Evolutionary conservation across 2,797 vertebrate species (phyloP).

Genomic region (Setipinna tenuifilis): DNA sequence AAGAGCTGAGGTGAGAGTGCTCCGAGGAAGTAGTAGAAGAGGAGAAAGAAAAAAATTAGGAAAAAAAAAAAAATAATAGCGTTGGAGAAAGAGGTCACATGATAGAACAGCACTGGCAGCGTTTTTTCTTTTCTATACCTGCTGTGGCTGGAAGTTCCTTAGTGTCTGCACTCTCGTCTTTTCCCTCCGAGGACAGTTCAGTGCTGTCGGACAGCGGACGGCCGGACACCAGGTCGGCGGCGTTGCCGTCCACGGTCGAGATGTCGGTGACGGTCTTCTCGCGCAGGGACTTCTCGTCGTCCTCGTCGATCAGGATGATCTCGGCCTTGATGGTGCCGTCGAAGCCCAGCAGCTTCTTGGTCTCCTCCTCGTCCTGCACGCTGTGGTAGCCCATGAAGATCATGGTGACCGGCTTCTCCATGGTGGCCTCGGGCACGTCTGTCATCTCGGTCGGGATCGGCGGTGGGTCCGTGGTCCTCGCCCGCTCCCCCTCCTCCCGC

Average conservation of each 20-base stretch:
- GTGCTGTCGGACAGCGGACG: conserved; percentile 87
- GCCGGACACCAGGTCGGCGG: conserved; percentile 93
- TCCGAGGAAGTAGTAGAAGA: conserved; percentile 69
- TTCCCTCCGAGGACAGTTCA: conserved; percentile 93
- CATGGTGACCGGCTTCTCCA: conserved; percentile 94
- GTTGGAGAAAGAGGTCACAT: conserved; percentile 87
- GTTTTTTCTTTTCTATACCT: conserved; percentile 93
- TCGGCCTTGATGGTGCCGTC: conserved; percentile 95
- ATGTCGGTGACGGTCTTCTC: conserved; percentile 97
- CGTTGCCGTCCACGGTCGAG: conserved; percentile 90
- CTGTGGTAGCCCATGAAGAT: conserved; percentile 98
- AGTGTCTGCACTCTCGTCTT: conserved; percentile 86
- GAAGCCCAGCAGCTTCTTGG: conserved; percentile 90
- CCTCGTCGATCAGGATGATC: conserved; percentile 94
- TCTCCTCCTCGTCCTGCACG: conserved; percentile 89
- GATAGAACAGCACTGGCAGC: conserved; percentile 98
- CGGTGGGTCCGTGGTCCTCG: conserved; percentile 59
- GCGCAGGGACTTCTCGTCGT: conserved; percentile 91
- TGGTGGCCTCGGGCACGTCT: conserved; percentile 69
- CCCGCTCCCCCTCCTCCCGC: conserved; percentile 73
- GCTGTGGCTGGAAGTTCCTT: conserved; percentile 83
- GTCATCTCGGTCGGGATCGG: conserved; percentile 62
- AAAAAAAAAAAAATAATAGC: conserved; percentile 60
- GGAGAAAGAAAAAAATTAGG: conserved; percentile 62
- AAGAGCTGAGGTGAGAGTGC: conserved; percentile 73